Evolutionary conservation across 2,888 invertebrate species (phyloP).

Genomic region (Geophilus truncorum): DNA sequence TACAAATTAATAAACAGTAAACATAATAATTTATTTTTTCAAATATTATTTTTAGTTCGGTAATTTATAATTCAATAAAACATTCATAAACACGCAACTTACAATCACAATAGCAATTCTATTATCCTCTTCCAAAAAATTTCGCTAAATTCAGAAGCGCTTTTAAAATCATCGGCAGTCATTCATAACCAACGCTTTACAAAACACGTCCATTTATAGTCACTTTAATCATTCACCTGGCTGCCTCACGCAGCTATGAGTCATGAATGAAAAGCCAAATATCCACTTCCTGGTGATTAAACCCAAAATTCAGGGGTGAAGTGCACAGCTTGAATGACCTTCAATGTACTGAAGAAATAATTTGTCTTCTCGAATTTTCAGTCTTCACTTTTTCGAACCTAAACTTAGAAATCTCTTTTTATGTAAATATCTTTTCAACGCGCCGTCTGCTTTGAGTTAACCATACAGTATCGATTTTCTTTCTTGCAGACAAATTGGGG

Average conservation of each 20-base stretch:
- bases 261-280: not conserved
- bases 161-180: not conserved
- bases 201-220: constrained; percentile 3
- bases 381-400: too few relatives aligned
- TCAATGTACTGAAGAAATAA: not conserved
- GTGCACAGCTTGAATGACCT: not conserved
- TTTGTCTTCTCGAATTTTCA: too few relatives aligned
- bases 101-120: too few relatives aligned
- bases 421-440: too few relatives aligned
- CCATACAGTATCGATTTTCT: not conserved
- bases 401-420: too few relatives aligned
- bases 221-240: not conserved
- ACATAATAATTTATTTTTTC: too few relatives aligned
- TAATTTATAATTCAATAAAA: too few relatives aligned
- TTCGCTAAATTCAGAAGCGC: not conserved
- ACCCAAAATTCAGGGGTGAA: not conserved
- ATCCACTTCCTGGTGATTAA: constrained; percentile 11
- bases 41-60: too few relatives aligned
- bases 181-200: not conserved
- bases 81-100: too few relatives aligned
- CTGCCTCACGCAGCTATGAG: not conserved
- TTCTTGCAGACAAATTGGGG: not conserved
- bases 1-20: too few relatives aligned
- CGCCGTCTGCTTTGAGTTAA: not conserved
- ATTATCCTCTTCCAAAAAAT: too few relatives aligned